Evolutionary conservation across 1,140 invertebrate genomes (phyloP).

Genomic region (Platyscapa corneri): DNA sequence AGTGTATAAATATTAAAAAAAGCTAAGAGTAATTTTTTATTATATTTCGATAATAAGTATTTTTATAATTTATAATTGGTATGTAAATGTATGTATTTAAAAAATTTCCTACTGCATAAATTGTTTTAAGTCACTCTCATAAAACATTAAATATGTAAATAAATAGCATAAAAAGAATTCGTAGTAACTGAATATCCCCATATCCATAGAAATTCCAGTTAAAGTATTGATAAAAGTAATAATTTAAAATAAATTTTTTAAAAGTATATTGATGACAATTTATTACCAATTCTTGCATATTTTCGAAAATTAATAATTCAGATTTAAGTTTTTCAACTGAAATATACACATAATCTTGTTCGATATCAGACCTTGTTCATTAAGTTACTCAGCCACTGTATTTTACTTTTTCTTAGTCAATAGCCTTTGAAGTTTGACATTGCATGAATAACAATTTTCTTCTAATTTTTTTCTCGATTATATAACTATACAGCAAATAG

Average conservation of each 20-base stretch:
- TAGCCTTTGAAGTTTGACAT: constrained; percentile 3
- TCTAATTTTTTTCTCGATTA: not conserved
- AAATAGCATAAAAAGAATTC: constrained; percentile 8
- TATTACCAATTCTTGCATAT: constrained; percentile 21
- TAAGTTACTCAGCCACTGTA: constrained; percentile 53
- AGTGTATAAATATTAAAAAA: not conserved
- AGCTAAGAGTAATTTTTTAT: not conserved
- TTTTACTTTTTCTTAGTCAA: constrained; percentile 38
- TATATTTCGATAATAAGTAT: constrained; percentile 1
- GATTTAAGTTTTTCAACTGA: constrained; percentile 61
- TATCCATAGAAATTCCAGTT: constrained; percentile 5
- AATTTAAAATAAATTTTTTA: constrained; percentile 23
- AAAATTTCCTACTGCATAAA: not conserved
- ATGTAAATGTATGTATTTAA: not conserved
- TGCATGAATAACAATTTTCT: constrained; percentile 32
- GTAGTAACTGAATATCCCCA: constrained; percentile 7
- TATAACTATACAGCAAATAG: constrained; percentile 1
- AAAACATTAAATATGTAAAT: constrained; percentile 18
- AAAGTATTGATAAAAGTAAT: constrained; percentile 24
- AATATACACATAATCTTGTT: constrained; percentile 63
- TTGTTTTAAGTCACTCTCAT: constrained; percentile 7
- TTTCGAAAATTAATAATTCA: constrained; percentile 18
- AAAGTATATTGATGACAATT: constrained; percentile 41
- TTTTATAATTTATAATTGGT: not conserved
- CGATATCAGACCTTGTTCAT: constrained; percentile 55